Evolutionary conservation across 2,797 vertebrate species (phyloP).

Genomic region (Melanotaenia maccullochi): DNA sequence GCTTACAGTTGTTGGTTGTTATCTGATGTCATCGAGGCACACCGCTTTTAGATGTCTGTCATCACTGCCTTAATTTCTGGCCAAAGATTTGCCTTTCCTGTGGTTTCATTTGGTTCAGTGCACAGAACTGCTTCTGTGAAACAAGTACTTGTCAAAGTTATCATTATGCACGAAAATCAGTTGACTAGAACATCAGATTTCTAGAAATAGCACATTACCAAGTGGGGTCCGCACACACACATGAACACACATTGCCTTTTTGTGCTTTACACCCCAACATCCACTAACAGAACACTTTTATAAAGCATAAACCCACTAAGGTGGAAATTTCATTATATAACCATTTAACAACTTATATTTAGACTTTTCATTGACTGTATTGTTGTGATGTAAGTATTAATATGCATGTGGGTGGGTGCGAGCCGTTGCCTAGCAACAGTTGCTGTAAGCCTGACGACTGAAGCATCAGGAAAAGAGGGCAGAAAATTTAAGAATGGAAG

Average conservation of each 20-base stretch:
- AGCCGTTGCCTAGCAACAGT: constrained; percentile 65
- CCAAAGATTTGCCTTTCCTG: background rate
- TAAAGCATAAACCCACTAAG: background rate
- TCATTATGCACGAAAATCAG: constrained; percentile 11
- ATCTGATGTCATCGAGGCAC: constrained; percentile 31
- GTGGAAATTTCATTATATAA: constrained; percentile 1
- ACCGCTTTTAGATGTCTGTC: constrained; percentile 2
- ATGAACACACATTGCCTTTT: background rate
- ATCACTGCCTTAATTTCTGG: background rate
- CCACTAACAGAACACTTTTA: background rate
- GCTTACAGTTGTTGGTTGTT: constrained; percentile 21
- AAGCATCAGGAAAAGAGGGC: constrained; percentile 32
- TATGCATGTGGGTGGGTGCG: constrained; percentile 56
- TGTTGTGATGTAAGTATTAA: constrained; percentile 43
- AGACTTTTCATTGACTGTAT: constrained; percentile 27
- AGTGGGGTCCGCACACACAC: background rate
- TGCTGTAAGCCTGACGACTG: constrained; percentile 38
- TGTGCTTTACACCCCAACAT: background rate
- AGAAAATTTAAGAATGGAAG: constrained; percentile 44
- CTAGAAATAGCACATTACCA: background rate
- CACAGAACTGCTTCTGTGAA: background rate
- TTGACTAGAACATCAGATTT: constrained; percentile 7
- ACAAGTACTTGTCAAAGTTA: background rate
- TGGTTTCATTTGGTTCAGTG: constrained; percentile 8
- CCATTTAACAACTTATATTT: constrained; percentile 10